Evolutionary conservation across 2,797 vertebrate genomes (phyloP).

Genomic region (Catamblyrhynchus diadema): DNA sequence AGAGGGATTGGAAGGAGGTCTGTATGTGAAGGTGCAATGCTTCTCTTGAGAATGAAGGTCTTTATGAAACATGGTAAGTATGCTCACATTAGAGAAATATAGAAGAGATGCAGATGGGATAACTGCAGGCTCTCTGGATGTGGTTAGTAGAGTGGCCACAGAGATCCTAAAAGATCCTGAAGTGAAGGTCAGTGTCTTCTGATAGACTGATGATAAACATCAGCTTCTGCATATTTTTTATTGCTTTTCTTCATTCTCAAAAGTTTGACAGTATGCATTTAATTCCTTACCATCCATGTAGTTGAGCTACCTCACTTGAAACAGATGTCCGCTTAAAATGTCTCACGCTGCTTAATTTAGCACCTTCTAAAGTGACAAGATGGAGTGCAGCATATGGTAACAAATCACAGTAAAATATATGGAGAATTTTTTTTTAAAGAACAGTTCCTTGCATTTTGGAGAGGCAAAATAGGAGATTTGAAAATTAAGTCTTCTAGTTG

Average conservation of each 20-base stretch:
- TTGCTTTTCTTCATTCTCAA: background rate
- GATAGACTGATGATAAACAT: background rate
- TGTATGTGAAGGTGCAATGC: background rate
- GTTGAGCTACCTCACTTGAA: background rate
- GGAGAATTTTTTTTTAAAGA: background rate
- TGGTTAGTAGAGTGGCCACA: background rate
- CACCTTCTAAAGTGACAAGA: background rate
- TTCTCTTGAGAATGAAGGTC: background rate
- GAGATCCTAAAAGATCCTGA: background rate
- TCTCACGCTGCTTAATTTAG: slow-evolving; percentile 24
- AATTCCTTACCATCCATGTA: background rate
- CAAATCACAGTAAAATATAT: background rate
- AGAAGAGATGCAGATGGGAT: background rate
- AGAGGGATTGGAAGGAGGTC: background rate
- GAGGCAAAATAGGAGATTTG: background rate
- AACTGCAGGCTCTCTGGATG: background rate
- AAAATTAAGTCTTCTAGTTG: background rate
- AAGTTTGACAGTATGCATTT: background rate
- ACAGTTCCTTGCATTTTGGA: background rate
- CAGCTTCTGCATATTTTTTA: background rate
- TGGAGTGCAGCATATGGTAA: background rate
- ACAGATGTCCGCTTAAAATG: background rate
- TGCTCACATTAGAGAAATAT: background rate
- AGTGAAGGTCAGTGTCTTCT: background rate
- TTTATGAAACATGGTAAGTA: background rate